A percentile compares a stretch with the other conserved stretches of the same genome.
These are phyloP conservation scores for Sericinus montela DNA, from an alignment of 2,888 invertebrate genomes.

Conservation along the genomic window DNA sequence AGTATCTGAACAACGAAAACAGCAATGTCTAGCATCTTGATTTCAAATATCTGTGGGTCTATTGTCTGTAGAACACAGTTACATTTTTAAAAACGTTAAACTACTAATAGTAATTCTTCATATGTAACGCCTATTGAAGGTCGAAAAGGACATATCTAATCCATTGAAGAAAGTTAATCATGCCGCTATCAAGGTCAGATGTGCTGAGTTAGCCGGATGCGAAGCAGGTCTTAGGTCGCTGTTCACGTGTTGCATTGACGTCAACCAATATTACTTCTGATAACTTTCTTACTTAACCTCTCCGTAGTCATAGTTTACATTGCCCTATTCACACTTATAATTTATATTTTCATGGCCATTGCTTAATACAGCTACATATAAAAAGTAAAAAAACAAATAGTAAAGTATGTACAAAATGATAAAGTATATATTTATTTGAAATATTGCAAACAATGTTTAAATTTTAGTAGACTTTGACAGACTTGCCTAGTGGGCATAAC, in stretches of 20 bases:
- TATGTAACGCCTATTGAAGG: slow-evolving; percentile 11
- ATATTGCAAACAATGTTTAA: no score
- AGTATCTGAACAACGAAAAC: slow-evolving; percentile 31
- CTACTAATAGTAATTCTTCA: neutral
- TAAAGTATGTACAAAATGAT: no score
- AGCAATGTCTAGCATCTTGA: slow-evolving; percentile 6
- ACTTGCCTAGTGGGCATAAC: slow-evolving; percentile 21
- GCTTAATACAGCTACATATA: neutral
- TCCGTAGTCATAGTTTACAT: neutral
- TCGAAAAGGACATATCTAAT: slow-evolving; percentile 17
- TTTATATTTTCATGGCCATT: neutral
- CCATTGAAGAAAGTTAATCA: slow-evolving; percentile 7
- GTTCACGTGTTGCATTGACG: slow-evolving; percentile 51
- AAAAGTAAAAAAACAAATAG: neutral
- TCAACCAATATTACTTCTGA: neutral
- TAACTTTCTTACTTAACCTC: neutral
- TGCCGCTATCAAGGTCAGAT: slow-evolving; percentile 7
- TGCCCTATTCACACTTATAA: neutral
- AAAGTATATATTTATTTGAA: no score
- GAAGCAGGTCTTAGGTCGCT: slow-evolving; percentile 52
- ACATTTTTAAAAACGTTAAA: neutral
- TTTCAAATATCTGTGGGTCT: slow-evolving; percentile 11
- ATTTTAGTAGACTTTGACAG: no score
- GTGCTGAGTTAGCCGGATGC: slow-evolving; percentile 3
- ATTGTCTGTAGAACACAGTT: slow-evolving; percentile 4